phyloP scores from a whole-genome alignment of 2,113 vertebrate genomes.

The Piprites chloris region DNA sequence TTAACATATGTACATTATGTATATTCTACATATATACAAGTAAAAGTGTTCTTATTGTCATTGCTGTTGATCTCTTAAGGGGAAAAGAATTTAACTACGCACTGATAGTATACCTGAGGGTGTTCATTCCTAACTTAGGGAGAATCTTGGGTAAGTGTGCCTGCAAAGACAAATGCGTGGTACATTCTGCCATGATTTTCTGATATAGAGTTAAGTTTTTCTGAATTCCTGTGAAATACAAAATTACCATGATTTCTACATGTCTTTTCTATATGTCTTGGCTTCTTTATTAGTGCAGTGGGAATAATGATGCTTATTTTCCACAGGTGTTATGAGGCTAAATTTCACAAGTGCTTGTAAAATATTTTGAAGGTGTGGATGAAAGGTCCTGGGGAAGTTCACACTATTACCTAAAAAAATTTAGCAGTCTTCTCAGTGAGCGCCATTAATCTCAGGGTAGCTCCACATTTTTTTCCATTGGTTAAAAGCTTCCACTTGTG shows the following conservation, averaged over 20 bases:
- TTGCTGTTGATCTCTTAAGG: neutral
- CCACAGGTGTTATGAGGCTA: neutral
- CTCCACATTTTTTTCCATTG: neutral
- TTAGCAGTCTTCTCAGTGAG: neutral
- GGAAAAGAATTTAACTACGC: neutral
- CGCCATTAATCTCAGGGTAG: neutral
- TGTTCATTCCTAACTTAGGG: neutral
- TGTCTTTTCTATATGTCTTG: neutral
- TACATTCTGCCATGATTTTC: neutral
- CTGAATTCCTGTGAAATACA: neutral
- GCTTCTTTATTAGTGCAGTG: neutral
- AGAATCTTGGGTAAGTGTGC: neutral
- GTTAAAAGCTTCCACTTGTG: slow-evolving; percentile 58
- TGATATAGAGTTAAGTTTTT: neutral
- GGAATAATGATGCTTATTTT: neutral
- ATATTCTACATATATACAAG: neutral
- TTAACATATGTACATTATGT: neutral
- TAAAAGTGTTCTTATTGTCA: neutral
- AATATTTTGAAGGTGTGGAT: slow-evolving; percentile 24
- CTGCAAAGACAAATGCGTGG: neutral
- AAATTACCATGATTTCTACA: neutral
- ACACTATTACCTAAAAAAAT: neutral
- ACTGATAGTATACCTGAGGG: neutral
- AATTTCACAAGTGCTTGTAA: neutral
- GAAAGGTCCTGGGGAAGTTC: slow-evolving; percentile 7